Evolutionary conservation across 2,797 vertebrate species (phyloP), one percentile per base, ranked within the genome.

Genomic region (Schizopygopsis malacanthus): DNA sequence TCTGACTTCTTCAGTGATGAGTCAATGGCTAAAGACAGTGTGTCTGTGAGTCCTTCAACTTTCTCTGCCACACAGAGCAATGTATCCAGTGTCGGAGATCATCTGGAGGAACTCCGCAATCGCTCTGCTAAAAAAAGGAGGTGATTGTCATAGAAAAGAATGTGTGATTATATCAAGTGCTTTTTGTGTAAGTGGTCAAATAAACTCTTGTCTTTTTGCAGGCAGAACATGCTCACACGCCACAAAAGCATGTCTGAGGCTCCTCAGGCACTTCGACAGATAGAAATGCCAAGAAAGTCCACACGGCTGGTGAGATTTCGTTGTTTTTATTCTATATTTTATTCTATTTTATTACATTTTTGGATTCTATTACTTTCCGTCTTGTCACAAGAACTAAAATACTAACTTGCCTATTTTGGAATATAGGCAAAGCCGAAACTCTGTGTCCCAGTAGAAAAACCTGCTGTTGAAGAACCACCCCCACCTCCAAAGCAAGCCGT

Each of bases 1-100:
- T 78, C 95, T 25, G 97, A 98, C 88, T 97, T 99, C 93, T 97
- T 98, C 92, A 98, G 97, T 18, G 98, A 99, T 47, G 97, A 99
- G 41, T 99, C 97, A 0, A 8, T 97, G 75, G 90, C 94, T 67
- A 95, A 95, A 86, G 96, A 97, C 85, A 96, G 95, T 65, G 90
- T 94, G 83, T 97, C 96, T 41, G 94, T 97, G 2, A 91, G 92
- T 1, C 89, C 92, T 81, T 95, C 94, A 0, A 85, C 91, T 0
- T 56, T 92, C 0, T 96, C 96, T 7, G 67, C 89, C n/a, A 87
- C 93, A 71, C 92, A 90, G 9, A 91, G 91, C 1, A n/a, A 93
- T 52, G 78, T 85, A 67, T 91, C 91, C 0, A 89, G 90, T 1
- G 45, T 70, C 20, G 92, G 83, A 1, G 96, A 95, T 67, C 91